phyloP scores from a whole-genome alignment of 2,797 vertebrate species.

The Sebastolobus alascanus region DNA sequence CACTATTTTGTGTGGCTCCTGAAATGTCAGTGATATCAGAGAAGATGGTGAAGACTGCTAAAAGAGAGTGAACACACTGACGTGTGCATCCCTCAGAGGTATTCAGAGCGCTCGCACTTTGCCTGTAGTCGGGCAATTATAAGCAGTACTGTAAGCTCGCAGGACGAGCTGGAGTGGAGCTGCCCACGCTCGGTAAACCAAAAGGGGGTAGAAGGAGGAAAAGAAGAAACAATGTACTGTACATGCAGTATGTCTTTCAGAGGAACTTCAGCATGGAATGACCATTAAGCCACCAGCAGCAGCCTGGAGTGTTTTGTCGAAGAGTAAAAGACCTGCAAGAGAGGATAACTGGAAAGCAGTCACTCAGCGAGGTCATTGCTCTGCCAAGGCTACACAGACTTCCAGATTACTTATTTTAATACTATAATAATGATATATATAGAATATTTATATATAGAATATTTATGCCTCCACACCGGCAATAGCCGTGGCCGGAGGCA shows the following conservation, averaged over 20 bases:
- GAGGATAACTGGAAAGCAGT: constrained; percentile 16
- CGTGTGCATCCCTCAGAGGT: constrained; percentile 13
- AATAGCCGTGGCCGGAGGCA: too few relatives aligned
- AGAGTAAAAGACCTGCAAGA: neutral
- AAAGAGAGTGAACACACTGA: constrained; percentile 4
- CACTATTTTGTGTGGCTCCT: constrained; percentile 25
- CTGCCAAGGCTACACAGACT: neutral
- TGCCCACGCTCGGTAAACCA: constrained; percentile 48
- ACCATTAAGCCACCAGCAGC: neutral
- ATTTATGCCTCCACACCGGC: too few relatives aligned
- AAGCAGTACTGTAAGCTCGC: constrained; percentile 21
- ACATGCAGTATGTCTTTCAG: constrained; percentile 22
- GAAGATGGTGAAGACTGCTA: constrained; percentile 6
- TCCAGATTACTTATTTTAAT: neutral
- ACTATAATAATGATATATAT: too few relatives aligned
- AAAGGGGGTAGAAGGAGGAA: constrained; percentile 6
- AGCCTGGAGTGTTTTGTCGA: constrained; percentile 20
- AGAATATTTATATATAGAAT: too few relatives aligned
- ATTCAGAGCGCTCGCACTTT: neutral
- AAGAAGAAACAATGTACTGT: constrained; percentile 7
- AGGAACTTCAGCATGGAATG: constrained; percentile 10
- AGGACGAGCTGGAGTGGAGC: constrained; percentile 37
- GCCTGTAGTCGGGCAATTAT: constrained; percentile 42
- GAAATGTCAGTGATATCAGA: constrained; percentile 36
- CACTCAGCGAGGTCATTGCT: neutral